Evolutionary conservation across 2,113 vertebrate species (phyloP).

Genomic region (Leucosticte australis): DNA sequence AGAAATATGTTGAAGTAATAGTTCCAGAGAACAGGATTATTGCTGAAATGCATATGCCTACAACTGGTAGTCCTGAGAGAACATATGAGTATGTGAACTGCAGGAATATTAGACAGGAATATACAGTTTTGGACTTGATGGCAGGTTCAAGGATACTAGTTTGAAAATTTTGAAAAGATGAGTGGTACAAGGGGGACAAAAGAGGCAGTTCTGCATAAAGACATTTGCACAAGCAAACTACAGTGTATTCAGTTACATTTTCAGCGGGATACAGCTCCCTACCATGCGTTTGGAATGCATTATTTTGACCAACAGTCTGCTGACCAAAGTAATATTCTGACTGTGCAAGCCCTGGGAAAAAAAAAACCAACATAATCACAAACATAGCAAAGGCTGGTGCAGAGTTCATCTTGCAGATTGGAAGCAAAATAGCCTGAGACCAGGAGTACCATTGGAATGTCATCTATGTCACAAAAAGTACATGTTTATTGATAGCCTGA

Average conservation of each 20-base stretch:
- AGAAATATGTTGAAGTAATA: not conserved
- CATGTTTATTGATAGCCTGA: not conserved
- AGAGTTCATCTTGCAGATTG: not conserved
- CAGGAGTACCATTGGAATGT: not conserved
- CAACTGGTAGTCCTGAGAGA: not conserved
- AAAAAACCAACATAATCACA: not conserved
- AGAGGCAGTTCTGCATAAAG: not conserved
- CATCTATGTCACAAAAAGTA: not conserved
- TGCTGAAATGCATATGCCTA: not conserved
- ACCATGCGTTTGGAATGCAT: not conserved
- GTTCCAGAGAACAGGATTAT: not conserved
- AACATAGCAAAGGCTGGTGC: not conserved
- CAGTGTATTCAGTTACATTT: not conserved
- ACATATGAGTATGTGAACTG: not conserved
- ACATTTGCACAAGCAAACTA: not conserved
- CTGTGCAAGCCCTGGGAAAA: not conserved
- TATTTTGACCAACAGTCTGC: not conserved
- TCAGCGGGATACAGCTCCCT: not conserved
- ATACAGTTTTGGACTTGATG: not conserved
- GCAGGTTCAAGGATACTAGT: not conserved
- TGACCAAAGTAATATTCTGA: not conserved
- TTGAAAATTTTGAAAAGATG: not conserved
- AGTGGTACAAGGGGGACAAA: not conserved
- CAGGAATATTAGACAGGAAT: not conserved
- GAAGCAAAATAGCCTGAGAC: not conserved